phyloP scores from a whole-genome alignment of 2,797 vertebrate genomes.

The Phrynocephalus forsythii region DNA sequence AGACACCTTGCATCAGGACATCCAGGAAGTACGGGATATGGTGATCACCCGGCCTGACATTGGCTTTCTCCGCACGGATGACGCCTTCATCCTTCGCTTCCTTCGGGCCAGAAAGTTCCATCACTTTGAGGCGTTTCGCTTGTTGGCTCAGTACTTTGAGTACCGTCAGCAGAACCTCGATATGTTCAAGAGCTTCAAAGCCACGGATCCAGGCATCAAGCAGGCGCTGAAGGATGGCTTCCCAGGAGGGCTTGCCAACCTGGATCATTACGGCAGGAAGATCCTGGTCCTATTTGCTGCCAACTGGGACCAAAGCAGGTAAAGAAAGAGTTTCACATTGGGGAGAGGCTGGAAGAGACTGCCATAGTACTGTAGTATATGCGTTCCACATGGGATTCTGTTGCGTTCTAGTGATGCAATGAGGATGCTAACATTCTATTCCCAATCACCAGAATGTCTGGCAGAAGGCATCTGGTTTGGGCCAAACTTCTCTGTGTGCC shows the following conservation, averaged over 20 bases:
- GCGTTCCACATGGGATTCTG: neutral
- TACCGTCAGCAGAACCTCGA: constrained; percentile 98
- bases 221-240: constrained; percentile 98
- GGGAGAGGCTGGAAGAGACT: neutral
- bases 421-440: neutral
- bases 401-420: neutral
- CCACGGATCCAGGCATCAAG: constrained; percentile 97
- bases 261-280: constrained; percentile 97
- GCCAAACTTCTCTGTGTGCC: neutral
- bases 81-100: constrained; percentile 96
- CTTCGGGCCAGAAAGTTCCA: constrained; percentile 97
- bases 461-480: neutral
- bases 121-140: constrained; percentile 96
- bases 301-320: constrained; percentile 99
- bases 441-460: neutral
- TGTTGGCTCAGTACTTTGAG: constrained; percentile 97
- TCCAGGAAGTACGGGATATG: constrained; percentile 99
- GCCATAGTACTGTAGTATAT: neutral
- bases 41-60: constrained; percentile 98
- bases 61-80: constrained; percentile 97
- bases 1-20: constrained; percentile 97
- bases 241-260: constrained; percentile 93
- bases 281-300: constrained; percentile 96
- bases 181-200: constrained; percentile 99
- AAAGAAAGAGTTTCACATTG: constrained; percentile 60